Evolutionary conservation across 2,888 invertebrate species (phyloP).

Genomic region (Itoplectis maculator): DNA sequence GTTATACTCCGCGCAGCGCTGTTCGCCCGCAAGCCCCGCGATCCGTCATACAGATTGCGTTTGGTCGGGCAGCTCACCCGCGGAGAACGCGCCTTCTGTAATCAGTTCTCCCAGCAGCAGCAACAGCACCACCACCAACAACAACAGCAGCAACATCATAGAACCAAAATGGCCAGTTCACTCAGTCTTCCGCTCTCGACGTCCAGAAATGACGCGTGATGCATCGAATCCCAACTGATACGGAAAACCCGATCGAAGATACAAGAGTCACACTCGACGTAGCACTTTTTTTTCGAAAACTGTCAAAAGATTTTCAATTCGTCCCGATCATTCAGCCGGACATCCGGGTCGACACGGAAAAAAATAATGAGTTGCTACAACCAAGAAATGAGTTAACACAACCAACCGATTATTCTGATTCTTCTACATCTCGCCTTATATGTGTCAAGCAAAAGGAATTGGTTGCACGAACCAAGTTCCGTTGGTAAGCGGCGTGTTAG

Average conservation of each 20-base stretch:
- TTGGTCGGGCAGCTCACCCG: constrained; percentile 68
- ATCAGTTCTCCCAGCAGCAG: constrained; percentile 66
- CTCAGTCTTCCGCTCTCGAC: constrained; percentile 25
- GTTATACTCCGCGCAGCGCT: constrained; percentile 50
- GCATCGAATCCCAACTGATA: constrained; percentile 49
- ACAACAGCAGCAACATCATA: constrained; percentile 36
- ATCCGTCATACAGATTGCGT: constrained; percentile 72
- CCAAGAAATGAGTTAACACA: no score
- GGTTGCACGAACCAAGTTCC: no score
- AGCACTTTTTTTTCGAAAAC: neutral
- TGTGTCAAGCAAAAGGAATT: no score
- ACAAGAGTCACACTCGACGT: constrained; percentile 6
- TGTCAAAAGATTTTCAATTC: neutral
- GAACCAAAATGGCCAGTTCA: constrained; percentile 37
- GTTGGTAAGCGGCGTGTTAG: no score
- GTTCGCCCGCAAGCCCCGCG: constrained; percentile 54
- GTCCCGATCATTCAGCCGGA: neutral
- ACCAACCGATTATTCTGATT: no score
- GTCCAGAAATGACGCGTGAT: constrained; percentile 58
- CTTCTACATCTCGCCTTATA: no score
- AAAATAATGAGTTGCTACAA: no score
- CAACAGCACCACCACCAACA: constrained; percentile 24
- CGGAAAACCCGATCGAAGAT: constrained; percentile 47
- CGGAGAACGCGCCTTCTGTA: constrained; percentile 71
- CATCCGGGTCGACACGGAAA: no score